Percentiles rank a stretch among this genome's conserved stretches.
phyloP scores from a whole-genome alignment of 2,113 vertebrate genomes.

The Chinchilla lanigera region DNA sequence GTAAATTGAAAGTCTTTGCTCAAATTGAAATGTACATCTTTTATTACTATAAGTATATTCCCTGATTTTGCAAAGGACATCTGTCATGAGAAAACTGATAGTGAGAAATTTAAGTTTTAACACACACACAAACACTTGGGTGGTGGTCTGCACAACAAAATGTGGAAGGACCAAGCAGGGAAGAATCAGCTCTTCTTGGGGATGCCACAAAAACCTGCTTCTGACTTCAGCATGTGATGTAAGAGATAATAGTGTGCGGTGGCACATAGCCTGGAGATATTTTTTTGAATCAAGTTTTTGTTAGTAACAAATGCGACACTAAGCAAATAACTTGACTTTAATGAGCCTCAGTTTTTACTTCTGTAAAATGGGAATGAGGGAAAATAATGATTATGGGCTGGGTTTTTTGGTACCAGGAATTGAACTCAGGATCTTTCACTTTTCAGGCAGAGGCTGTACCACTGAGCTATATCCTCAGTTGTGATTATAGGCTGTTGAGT shows the following conservation, averaged over 20 bases:
- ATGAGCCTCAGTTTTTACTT: neutral
- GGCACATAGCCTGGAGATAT: neutral
- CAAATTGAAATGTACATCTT: neutral
- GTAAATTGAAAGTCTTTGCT: neutral
- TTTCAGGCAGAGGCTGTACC: no score
- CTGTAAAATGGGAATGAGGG: neutral
- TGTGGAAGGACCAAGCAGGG: neutral
- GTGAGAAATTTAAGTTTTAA: neutral
- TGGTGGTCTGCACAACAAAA: neutral
- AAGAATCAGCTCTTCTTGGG: neutral
- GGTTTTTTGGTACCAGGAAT: no score
- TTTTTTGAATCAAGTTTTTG: neutral
- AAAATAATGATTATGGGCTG: neutral
- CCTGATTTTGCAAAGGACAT: neutral
- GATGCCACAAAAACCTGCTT: neutral
- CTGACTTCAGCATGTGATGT: neutral
- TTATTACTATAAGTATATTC: neutral
- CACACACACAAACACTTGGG: neutral
- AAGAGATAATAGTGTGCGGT: neutral
- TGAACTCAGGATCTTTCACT: no score
- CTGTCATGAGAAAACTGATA: neutral
- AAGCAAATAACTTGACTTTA: neutral
- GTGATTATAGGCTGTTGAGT: neutral
- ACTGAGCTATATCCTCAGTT: no score
- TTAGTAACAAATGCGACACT: neutral